Evolutionary conservation across 1,140 invertebrate genomes (phyloP).

Genomic region (Musca vetustissima): DNA sequence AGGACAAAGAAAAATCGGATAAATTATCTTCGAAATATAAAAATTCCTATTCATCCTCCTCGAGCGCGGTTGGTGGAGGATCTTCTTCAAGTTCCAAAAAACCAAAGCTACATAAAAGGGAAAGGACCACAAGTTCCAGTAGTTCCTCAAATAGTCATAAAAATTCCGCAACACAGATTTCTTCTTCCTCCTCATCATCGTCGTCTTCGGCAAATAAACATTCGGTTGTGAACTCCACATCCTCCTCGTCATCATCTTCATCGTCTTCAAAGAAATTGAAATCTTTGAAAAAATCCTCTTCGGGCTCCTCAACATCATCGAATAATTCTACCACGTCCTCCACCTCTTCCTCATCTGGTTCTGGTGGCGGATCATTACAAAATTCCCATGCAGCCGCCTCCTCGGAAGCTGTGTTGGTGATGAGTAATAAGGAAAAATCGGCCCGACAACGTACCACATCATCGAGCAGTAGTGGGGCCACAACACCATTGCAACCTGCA

Average conservation of each 20-base stretch:
- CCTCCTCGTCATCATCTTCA: conserved; percentile 14
- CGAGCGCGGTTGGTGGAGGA: neutral
- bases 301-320: conserved; percentile 12
- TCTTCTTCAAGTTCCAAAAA: conserved; percentile 4
- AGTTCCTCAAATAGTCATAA: conserved; percentile 25
- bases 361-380: neutral
- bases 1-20: neutral
- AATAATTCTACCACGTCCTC: too few species aligned
- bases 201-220: neutral
- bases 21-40: conserved; percentile 1
- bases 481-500: conserved; percentile 33
- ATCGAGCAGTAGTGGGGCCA: conserved; percentile 38
- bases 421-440: neutral
- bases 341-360: neutral
- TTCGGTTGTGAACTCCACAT: conserved; percentile 18
- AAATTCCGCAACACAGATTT: conserved; percentile 27
- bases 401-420: neutral
- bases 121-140: conserved; percentile 37
- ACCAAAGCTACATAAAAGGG: conserved; percentile 31
- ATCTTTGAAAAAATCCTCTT: conserved; percentile 10
- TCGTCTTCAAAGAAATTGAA: conserved; percentile 12
- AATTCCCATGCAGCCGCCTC: neutral
- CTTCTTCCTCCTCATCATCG: neutral
- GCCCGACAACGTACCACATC: conserved; percentile 28
- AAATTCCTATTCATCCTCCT: neutral